A percentile compares a stretch with the other conserved stretches of the same genome.
phyloP scores from a whole-genome alignment of 2,113 vertebrate species.

The Accipiter virgatus region DNA sequence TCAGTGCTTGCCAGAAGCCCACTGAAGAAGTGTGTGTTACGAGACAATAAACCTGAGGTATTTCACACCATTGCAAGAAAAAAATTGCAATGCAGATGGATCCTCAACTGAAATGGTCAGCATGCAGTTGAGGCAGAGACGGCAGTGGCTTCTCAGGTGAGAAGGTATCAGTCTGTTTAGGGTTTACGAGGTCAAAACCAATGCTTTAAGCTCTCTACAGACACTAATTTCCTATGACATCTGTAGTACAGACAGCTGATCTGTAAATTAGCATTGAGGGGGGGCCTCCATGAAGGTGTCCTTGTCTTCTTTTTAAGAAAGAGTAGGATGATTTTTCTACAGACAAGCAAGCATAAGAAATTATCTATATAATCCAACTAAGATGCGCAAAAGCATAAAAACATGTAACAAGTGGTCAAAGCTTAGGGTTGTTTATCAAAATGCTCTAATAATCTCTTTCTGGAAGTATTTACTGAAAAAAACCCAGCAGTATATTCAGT shows the following conservation, averaged over 20 bases:
- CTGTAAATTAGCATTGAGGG: not conserved
- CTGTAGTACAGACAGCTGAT: not conserved
- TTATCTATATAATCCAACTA: not conserved
- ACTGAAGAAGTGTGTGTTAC: not conserved
- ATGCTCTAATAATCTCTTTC: not conserved
- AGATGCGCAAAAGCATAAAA: not conserved
- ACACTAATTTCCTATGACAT: not conserved
- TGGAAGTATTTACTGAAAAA: conserved; percentile 38
- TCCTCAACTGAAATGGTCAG: not conserved
- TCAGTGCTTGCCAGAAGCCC: not conserved
- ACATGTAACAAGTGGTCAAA: not conserved
- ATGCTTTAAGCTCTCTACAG: not conserved
- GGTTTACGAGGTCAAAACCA: not conserved
- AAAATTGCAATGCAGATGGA: not conserved
- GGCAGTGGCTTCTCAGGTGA: not conserved
- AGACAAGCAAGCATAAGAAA: not conserved
- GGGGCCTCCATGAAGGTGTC: not conserved
- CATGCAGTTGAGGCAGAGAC: not conserved
- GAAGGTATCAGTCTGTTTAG: not conserved
- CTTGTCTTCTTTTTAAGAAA: not conserved
- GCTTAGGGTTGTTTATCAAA: not conserved
- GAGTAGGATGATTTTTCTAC: not conserved
- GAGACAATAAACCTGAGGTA: not conserved
- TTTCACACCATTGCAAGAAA: not conserved
- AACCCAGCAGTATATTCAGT: not conserved